Base-by-base conservation (phyloP, 2,797 vertebrate species). In the Hoplostethus atlanticus region DNA sequence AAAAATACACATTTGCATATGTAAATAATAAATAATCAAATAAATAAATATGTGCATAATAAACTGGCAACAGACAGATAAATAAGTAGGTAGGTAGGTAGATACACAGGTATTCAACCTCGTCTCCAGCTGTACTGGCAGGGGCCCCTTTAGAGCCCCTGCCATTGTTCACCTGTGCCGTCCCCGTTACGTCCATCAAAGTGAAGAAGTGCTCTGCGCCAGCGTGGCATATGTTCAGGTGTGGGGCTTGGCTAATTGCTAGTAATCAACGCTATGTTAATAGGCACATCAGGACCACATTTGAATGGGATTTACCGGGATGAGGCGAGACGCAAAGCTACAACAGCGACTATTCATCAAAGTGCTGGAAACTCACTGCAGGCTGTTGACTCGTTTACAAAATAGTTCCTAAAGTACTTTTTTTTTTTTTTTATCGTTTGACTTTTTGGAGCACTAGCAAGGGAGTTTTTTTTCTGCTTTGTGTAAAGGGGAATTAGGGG, bases 401-500 rank as follows among this genome's bases (percentile, higher is more conserved):
- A 76, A 79, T 78, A 87, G 81, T 84, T 88, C 84, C 57, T 0
- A n/a, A 77, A 83, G 44, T 77, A 72, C 53, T 69, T 74, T 79
- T 76, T 73, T 74, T 79, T 76, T 73, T 54, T 34, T 34, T 34
- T 34, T 6, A 34, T 44, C 44, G 70, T 79, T 61, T 70, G 59
- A 72, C 77, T 81, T 84, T 81, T 84, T 70, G 62, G 70, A 79
- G 75, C 56, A 46, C 53, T 80, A 77, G 73, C 1, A 21, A 72
- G 64, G 71, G 66, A 77, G 68, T 70, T 62, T 68, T 84, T 76
- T 73, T 73, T 80, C 80, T 90, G 80, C 74, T 87, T 85, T 84
- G 84, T 85, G 85, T 85, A 88, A 81, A 55, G 25, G 76, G 79
- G 79, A 85, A 78, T 88, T 78, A 84, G 73, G 55, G 70, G 84